Conservation (phyloP, 2,113 vertebrate genomes). For the Pongo pygmaeus region DNA sequence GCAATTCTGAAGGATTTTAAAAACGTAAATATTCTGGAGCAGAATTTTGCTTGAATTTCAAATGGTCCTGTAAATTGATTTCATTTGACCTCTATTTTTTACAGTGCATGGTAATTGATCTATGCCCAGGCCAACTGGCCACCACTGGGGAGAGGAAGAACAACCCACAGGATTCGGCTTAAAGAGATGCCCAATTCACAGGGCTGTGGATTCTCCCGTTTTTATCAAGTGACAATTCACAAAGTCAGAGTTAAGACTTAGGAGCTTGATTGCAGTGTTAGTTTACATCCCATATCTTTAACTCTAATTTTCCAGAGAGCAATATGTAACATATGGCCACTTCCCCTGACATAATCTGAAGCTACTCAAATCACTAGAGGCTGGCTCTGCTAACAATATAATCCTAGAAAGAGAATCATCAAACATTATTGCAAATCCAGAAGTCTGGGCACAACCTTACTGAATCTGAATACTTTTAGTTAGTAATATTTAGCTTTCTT, state of each 20-base stretch:
- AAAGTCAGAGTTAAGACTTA: not conserved
- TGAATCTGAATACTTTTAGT: not conserved
- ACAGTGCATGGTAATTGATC: too few relatives aligned
- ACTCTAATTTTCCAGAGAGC: not conserved
- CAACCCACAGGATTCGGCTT: not conserved
- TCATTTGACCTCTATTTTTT: not conserved
- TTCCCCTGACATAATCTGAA: not conserved
- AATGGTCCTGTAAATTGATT: not conserved
- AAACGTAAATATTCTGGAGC: not conserved
- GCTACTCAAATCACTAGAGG: not conserved
- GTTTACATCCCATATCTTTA: not conserved
- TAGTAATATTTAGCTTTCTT: not conserved
- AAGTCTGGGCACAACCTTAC: not conserved
- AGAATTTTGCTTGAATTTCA: slow-evolving; percentile 2
- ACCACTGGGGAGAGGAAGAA: not conserved
- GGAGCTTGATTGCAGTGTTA: not conserved
- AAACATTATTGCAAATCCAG: not conserved
- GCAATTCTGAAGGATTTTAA: not conserved
- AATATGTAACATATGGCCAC: not conserved
- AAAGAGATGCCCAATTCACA: not conserved
- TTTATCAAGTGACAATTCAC: not conserved
- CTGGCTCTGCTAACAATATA: not conserved
- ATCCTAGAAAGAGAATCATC: not conserved
- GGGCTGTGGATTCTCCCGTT: not conserved
- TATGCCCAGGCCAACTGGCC: not conserved